phyloP scores from a whole-genome alignment of 2,797 vertebrate genomes.

The Erpetoichthys calabaricus region DNA sequence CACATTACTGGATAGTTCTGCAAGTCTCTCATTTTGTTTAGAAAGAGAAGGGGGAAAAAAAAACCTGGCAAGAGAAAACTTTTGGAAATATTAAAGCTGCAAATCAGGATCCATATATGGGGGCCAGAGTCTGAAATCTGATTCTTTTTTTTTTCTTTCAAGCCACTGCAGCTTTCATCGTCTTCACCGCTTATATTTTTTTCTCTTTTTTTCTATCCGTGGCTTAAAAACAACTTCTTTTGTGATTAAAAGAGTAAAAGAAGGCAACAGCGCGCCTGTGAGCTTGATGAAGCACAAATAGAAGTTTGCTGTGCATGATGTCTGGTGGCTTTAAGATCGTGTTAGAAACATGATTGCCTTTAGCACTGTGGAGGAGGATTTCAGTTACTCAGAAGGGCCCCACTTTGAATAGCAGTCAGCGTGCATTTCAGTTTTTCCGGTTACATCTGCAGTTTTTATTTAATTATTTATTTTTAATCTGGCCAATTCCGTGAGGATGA shows the following conservation, averaged over 20 bases:
- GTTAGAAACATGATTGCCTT: conserved; percentile 59
- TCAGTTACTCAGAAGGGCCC: conserved; percentile 56
- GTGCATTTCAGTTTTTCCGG: conserved; percentile 52
- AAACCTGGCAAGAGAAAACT: conserved; percentile 36
- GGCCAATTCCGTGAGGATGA: conserved; percentile 62
- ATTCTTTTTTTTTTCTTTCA: conserved; percentile 41
- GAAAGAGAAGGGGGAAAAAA: conserved; percentile 18
- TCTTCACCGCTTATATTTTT: conserved; percentile 19
- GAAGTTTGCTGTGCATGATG: conserved; percentile 55
- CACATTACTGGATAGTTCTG: conserved; percentile 36
- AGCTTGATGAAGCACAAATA: conserved; percentile 36
- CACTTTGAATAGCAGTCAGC: conserved; percentile 59
- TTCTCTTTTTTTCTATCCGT: conserved; percentile 11
- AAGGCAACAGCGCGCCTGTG: conserved; percentile 41
- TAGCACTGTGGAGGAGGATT: conserved; percentile 61
- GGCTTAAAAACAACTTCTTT: conserved; percentile 32
- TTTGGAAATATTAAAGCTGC: conserved; percentile 45
- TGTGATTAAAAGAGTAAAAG: conserved; percentile 34
- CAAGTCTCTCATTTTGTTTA: conserved; percentile 32
- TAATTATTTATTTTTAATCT: conserved; percentile 34
- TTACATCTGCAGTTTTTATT: conserved; percentile 37
- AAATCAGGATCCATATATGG: conserved; percentile 47
- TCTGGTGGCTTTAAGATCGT: conserved; percentile 52
- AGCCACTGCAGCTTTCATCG: conserved; percentile 31
- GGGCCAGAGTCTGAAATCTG: conserved; percentile 48